These are phyloP conservation scores for Pseudomyrmex cubaensis DNA, from an alignment of 1,140 invertebrate species.

Conservation along the genomic window DNA sequence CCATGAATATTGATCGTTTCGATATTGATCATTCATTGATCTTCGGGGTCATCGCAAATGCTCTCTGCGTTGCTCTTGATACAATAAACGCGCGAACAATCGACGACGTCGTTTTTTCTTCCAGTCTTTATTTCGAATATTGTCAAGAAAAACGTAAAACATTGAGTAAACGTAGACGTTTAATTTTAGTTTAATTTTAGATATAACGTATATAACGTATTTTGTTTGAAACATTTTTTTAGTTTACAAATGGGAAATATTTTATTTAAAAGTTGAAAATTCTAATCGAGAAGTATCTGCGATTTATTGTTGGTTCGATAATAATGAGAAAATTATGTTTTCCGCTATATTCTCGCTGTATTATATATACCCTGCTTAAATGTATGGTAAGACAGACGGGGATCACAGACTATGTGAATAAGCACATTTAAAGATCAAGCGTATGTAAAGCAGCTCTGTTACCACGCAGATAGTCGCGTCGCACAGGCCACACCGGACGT, in stretches of 20 bases:
- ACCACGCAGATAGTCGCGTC: constrained; percentile 80
- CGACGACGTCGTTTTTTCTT: neutral
- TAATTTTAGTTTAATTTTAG: neutral
- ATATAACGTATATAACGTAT: no score
- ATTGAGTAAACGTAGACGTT: neutral
- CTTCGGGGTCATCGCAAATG: constrained; percentile 68
- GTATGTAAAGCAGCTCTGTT: constrained; percentile 81
- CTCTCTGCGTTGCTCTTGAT: constrained; percentile 50
- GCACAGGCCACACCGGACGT: constrained; percentile 80
- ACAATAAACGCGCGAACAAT: constrained; percentile 28
- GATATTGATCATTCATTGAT: constrained; percentile 69
- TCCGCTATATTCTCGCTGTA: no score
- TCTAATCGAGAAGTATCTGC: no score
- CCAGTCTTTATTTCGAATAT: neutral
- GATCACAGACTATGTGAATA: constrained; percentile 68
- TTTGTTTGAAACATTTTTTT: no score
- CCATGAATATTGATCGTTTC: constrained; percentile 80
- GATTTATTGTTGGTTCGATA: no score
- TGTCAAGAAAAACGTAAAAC: neutral
- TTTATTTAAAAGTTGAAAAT: no score
- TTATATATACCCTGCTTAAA: no score
- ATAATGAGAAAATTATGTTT: no score
- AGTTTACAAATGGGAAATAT: no score
- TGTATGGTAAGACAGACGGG: neutral
- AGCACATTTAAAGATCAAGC: constrained; percentile 80